These are phyloP conservation scores for Hystrix cristata DNA, from an alignment of 2,113 vertebrate genomes.

Conservation along the genomic window DNA sequence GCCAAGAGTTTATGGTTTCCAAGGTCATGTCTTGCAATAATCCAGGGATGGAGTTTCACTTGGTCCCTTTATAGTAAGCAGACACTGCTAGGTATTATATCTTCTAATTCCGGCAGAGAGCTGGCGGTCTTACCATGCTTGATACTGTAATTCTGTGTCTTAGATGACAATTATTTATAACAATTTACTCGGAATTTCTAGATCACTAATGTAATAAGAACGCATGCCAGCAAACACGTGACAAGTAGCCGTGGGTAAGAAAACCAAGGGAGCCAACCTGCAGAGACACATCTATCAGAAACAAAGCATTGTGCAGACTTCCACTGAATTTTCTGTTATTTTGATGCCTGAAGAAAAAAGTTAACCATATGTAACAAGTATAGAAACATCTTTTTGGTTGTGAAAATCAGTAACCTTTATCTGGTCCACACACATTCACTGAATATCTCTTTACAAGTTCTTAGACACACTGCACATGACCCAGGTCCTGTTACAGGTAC, in stretches of 20 bases:
- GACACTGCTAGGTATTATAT: neutral
- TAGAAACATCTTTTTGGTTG: neutral
- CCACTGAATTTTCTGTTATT: slow-evolving; percentile 18
- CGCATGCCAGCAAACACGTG: neutral
- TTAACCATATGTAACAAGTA: neutral
- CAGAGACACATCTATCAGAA: neutral
- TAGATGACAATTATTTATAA: slow-evolving; percentile 18
- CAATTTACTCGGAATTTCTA: neutral
- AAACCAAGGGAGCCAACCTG: neutral
- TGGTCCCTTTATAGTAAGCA: neutral
- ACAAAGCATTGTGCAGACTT: neutral
- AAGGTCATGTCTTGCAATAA: neutral
- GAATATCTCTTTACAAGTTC: neutral
- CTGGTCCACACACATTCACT: neutral
- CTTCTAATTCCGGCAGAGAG: neutral
- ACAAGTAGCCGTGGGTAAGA: neutral
- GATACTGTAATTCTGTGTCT: neutral
- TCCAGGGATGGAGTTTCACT: neutral
- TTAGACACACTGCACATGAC: neutral
- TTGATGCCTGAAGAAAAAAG: neutral
- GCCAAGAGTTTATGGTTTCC: neutral
- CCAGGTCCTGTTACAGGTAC: neutral
- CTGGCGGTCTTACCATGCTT: neutral
- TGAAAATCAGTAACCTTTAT: neutral
- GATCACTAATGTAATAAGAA: neutral